Evolutionary conservation across 1,140 invertebrate species (phyloP).

Genomic region (Diploscapter pachys): DNA sequence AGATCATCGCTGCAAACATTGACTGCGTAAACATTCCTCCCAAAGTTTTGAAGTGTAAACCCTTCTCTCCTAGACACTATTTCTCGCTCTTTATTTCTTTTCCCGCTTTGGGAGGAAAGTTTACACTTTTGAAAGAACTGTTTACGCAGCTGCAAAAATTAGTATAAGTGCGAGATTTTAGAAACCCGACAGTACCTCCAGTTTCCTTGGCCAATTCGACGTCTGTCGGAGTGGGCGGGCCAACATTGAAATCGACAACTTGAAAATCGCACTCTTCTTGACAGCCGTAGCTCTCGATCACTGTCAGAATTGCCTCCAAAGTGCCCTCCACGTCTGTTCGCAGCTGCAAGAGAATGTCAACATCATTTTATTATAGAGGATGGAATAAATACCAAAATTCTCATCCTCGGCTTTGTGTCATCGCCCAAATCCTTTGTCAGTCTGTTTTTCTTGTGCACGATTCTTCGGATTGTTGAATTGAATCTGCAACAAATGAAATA

Average conservation of each 20-base stretch:
- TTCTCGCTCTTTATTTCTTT: too few relatives aligned
- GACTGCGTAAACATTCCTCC: too few relatives aligned
- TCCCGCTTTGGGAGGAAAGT: too few relatives aligned
- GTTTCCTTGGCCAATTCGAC: slow-evolving; percentile 80
- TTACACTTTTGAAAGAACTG: too few relatives aligned
- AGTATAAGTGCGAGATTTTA: slow-evolving; percentile 3
- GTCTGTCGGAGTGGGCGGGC: slow-evolving; percentile 76
- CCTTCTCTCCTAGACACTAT: too few relatives aligned
- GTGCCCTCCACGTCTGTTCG: slow-evolving; percentile 69
- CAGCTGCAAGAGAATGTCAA: slow-evolving; percentile 55
- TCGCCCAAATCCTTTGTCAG: slow-evolving; percentile 22
- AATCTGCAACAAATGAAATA: neutral
- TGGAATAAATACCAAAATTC: slow-evolving; percentile 37
- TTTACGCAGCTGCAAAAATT: too few relatives aligned
- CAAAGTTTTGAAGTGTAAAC: too few relatives aligned
- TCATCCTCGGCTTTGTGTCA: slow-evolving; percentile 36
- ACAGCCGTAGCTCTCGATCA: slow-evolving; percentile 80
- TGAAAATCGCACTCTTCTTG: slow-evolving; percentile 74
- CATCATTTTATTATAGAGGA: neutral
- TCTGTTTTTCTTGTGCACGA: slow-evolving; percentile 40
- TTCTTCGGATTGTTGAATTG: slow-evolving; percentile 41
- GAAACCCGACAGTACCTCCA: slow-evolving; percentile 64
- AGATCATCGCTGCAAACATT: slow-evolving; percentile 42
- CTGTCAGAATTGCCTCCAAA: slow-evolving; percentile 86
- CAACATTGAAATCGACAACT: slow-evolving; percentile 83